A percentile compares a stretch with the other conserved stretches of the same genome.
These are phyloP conservation scores for Spialia ferax DNA, from an alignment of 2,888 invertebrate genomes.

Conservation along the genomic window DNA sequence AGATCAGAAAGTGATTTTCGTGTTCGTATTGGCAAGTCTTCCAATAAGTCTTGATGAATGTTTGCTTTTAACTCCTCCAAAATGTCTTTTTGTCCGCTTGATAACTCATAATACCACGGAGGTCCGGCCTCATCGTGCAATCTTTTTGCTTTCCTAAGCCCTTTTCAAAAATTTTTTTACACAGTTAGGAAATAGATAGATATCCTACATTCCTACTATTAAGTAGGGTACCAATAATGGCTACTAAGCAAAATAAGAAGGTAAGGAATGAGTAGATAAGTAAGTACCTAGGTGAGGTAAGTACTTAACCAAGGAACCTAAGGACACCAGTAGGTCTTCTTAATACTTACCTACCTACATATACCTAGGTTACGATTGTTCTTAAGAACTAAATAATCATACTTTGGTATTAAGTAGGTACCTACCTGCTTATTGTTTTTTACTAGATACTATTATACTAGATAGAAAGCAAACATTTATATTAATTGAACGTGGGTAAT, in stretches of 20 bases:
- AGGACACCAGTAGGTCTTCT: too few relatives aligned
- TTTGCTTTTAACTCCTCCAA: constrained; percentile 58
- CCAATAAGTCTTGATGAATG: constrained; percentile 76
- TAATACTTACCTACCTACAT: too few relatives aligned
- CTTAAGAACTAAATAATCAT: too few relatives aligned
- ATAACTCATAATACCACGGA: constrained; percentile 72
- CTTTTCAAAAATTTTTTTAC: too few relatives aligned
- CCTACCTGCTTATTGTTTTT: neutral
- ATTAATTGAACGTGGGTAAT: neutral
- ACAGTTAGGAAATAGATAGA: too few relatives aligned
- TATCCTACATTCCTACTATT: too few relatives aligned
- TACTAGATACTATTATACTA: too few relatives aligned
- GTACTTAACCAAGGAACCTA: too few relatives aligned
- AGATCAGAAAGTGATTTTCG: constrained; percentile 64
- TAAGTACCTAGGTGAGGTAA: neutral
- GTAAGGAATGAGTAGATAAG: neutral
- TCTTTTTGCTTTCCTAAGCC: constrained; percentile 56
- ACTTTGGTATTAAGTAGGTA: neutral
- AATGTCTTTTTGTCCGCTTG: constrained; percentile 63
- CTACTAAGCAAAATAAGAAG: too few relatives aligned
- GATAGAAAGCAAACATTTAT: too few relatives aligned
- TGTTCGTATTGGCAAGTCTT: constrained; percentile 67
- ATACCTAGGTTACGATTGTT: too few relatives aligned
- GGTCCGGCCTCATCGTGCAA: constrained; percentile 67
- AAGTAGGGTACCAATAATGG: too few relatives aligned